These are phyloP conservation scores for Pogonognathellus flavescens DNA, from an alignment of 1,140 invertebrate genomes.

Conservation along the genomic window DNA sequence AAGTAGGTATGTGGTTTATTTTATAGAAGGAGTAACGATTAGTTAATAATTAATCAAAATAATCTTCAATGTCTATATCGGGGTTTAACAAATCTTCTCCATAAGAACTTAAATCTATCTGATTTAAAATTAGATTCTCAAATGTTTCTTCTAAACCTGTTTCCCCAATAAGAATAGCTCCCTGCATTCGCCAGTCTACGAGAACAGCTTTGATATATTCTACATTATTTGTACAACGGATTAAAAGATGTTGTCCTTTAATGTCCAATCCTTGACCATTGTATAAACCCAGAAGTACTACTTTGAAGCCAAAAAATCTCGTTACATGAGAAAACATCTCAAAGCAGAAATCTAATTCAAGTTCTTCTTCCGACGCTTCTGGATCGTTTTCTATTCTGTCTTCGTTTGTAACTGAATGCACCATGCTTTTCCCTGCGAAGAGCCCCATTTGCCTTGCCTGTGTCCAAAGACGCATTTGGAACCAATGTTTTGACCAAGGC, in stretches of 20 bases:
- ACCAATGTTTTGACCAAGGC: conserved; percentile 83
- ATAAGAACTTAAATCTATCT: conserved; percentile 88
- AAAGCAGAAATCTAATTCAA: conserved; percentile 88
- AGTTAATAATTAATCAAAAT: conserved; percentile 86
- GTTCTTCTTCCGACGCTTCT: conserved; percentile 71
- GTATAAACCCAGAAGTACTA: conserved; percentile 92
- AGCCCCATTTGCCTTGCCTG: conserved; percentile 97
- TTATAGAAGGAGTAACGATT: not conserved
- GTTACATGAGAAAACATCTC: conserved; percentile 98
- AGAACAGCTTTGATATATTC: conserved; percentile 94
- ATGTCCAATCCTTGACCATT: conserved; percentile 90
- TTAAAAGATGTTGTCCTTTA: conserved; percentile 85
- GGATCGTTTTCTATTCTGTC: conserved; percentile 66
- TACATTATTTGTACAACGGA: conserved; percentile 84
- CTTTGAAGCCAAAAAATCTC: conserved; percentile 94
- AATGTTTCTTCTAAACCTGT: conserved; percentile 98
- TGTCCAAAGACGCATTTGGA: conserved; percentile 96
- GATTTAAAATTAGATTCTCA: conserved; percentile 97
- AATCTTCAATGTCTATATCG: conserved; percentile 97
- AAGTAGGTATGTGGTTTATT: not conserved
- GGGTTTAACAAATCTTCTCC: conserved; percentile 95
- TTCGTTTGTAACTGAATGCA: conserved; percentile 76
- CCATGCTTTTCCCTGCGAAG: conserved; percentile 93
- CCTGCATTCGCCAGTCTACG: conserved; percentile 87
- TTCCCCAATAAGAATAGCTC: conserved; percentile 95